These are phyloP conservation scores for Eueremaeus valkanovi DNA, from an alignment of 2,888 invertebrate species.

Conservation along the genomic window DNA sequence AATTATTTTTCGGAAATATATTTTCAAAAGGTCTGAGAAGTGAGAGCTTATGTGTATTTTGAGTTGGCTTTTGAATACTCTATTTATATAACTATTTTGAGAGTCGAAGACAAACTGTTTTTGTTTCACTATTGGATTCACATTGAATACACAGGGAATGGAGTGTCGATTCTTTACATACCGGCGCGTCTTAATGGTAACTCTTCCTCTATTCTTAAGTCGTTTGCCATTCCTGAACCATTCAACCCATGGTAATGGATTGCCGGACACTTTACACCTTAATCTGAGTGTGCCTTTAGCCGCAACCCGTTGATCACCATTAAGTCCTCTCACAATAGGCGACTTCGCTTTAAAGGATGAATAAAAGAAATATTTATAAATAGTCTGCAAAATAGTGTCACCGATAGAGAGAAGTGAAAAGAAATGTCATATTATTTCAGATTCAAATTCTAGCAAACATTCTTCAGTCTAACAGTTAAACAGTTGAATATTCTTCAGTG, in stretches of 20 bases:
- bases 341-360: slow-evolving; percentile 44
- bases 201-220: slow-evolving; percentile 45
- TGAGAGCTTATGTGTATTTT: no score
- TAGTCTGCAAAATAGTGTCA: slow-evolving; percentile 14
- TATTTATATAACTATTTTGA: not conserved
- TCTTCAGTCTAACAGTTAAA: no score
- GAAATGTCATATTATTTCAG: slow-evolving; percentile 17
- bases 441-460: no score
- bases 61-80: not conserved
- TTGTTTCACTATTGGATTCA: not conserved
- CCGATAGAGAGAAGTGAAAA: not conserved
- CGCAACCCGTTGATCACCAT: slow-evolving; percentile 42
- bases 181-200: slow-evolving; percentile 47
- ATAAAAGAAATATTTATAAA: slow-evolving; percentile 32
- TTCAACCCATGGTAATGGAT: slow-evolving; percentile 46
- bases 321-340: slow-evolving; percentile 43
- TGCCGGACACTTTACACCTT: slow-evolving; percentile 46
- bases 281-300: slow-evolving; percentile 44
- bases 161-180: slow-evolving; percentile 38
- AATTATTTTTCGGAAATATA: no score
- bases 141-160: not conserved
- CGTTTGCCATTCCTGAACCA: slow-evolving; percentile 49
- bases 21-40: no score
- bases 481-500: slow-evolving; percentile 2
- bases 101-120: no score